Percentiles rank a stretch among this genome's conserved stretches.
Evolutionary conservation across 2,888 invertebrate genomes (phyloP).

Genomic region (Eurois occulta): DNA sequence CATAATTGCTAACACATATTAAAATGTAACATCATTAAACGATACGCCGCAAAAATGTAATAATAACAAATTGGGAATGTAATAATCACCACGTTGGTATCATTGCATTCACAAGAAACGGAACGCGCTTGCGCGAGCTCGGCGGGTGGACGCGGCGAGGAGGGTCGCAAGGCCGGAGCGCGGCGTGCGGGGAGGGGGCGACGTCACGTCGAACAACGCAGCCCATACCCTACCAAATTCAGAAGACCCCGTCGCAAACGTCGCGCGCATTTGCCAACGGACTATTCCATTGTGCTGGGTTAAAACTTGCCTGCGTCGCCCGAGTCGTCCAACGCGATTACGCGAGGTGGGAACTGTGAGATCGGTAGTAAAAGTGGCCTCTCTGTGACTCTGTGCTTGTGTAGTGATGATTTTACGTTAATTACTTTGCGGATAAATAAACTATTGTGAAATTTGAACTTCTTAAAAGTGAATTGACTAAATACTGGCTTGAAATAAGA

Average conservation of each 20-base stretch:
- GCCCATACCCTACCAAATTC: conserved; percentile 81
- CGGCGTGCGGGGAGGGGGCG: conserved; percentile 81
- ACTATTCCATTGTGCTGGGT: conserved; percentile 73
- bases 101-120: conserved; percentile 82
- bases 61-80: conserved; percentile 65
- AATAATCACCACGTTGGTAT: conserved; percentile 77
- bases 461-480: conserved; percentile 59
- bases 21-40: not conserved
- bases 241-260: conserved; percentile 69
- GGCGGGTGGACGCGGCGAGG: conserved; percentile 81
- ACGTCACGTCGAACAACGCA: conserved; percentile 90
- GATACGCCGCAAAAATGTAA: conserved; percentile 12
- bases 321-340: conserved; percentile 88
- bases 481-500: conserved; percentile 67
- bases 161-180: conserved; percentile 88
- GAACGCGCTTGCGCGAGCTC: conserved; percentile 87
- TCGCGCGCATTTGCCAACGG: conserved; percentile 52
- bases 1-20: not conserved
- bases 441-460: conserved; percentile 50
- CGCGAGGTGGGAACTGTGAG: conserved; percentile 86
- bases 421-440: conserved; percentile 71
- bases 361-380: conserved; percentile 85
- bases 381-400: conserved; percentile 74
- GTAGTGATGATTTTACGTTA: conserved; percentile 72
- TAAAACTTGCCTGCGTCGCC: conserved; percentile 87